Percentiles rank a stretch among this genome's conserved stretches.
phyloP scores from a whole-genome alignment of 2,797 vertebrate species.

The Octomys mimax region DNA sequence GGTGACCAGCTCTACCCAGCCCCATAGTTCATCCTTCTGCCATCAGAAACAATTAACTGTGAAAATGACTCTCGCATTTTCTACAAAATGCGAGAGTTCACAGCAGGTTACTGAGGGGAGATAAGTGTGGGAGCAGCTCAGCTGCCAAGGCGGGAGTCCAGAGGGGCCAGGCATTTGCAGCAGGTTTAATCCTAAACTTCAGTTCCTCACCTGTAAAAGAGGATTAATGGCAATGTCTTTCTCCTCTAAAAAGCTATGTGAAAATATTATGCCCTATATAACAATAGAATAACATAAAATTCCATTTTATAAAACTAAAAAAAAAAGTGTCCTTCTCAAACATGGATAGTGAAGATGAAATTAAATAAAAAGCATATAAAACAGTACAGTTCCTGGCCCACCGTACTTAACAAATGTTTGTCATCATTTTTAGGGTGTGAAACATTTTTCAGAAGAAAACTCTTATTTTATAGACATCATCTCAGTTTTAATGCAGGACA shows the following conservation, averaged over 20 bases:
- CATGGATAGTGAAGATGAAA: background rate
- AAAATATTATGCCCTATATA: background rate
- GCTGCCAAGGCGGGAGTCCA: background rate
- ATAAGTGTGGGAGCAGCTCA: background rate
- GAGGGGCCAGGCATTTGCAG: background rate
- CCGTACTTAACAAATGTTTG: conserved; percentile 21
- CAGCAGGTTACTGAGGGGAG: background rate
- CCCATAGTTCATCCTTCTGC: background rate
- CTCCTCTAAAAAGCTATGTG: background rate
- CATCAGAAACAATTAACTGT: background rate
- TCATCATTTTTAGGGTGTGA: background rate
- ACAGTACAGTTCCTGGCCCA: background rate
- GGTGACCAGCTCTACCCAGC: background rate
- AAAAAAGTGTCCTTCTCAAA: background rate
- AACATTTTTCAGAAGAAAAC: conserved; percentile 36
- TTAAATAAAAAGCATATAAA: background rate
- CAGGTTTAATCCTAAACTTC: background rate
- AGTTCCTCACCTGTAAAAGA: background rate
- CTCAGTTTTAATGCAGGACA: background rate
- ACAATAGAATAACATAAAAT: background rate
- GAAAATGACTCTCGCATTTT: too few species aligned
- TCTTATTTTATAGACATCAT: background rate
- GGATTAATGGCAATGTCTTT: background rate
- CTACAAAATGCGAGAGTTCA: background rate
- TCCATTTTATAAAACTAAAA: background rate